These are phyloP conservation scores for Acrocera orbiculus DNA, from an alignment of 2,888 invertebrate genomes.

Conservation along the genomic window DNA sequence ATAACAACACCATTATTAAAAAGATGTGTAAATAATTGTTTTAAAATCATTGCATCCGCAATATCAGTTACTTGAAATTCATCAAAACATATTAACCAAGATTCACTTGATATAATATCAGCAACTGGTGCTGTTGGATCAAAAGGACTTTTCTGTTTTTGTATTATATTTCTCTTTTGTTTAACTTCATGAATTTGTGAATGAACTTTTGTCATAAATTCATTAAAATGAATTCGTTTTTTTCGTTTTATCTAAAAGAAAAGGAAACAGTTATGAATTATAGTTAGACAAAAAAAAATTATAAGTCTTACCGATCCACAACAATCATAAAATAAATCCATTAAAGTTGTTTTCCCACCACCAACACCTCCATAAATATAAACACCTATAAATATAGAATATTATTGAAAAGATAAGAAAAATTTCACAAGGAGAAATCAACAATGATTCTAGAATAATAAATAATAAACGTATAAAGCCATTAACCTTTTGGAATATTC, in stretches of 20 bases:
- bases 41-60: slow-evolving; percentile 98
- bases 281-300: too few relatives aligned
- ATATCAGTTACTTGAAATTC: slow-evolving; percentile 95
- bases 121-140: slow-evolving; percentile 95
- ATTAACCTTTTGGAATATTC: slow-evolving; percentile 52
- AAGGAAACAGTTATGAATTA: slow-evolving; percentile 3
- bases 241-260: slow-evolving; percentile 45
- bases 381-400: too few relatives aligned
- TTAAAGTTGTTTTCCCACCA: slow-evolving; percentile 96
- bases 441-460: too few relatives aligned
- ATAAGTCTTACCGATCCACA: slow-evolving; percentile 35
- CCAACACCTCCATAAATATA: slow-evolving; percentile 85
- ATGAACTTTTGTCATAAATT: slow-evolving; percentile 95
- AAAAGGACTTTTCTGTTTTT: slow-evolving; percentile 51
- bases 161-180: slow-evolving; percentile 30
- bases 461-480: too few relatives aligned
- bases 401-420: too few relatives aligned
- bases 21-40: slow-evolving; percentile 82
- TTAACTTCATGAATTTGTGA: slow-evolving; percentile 74
- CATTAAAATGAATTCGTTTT: slow-evolving; percentile 83
- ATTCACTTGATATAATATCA: slow-evolving; percentile 60
- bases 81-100: slow-evolving; percentile 93
- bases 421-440: too few relatives aligned
- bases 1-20: slow-evolving; percentile 84
- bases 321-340: slow-evolving; percentile 90